Percentiles rank a stretch among this genome's conserved stretches.
phyloP scores from a whole-genome alignment of 2,888 invertebrate species.

The Mechanitis messenoides region DNA sequence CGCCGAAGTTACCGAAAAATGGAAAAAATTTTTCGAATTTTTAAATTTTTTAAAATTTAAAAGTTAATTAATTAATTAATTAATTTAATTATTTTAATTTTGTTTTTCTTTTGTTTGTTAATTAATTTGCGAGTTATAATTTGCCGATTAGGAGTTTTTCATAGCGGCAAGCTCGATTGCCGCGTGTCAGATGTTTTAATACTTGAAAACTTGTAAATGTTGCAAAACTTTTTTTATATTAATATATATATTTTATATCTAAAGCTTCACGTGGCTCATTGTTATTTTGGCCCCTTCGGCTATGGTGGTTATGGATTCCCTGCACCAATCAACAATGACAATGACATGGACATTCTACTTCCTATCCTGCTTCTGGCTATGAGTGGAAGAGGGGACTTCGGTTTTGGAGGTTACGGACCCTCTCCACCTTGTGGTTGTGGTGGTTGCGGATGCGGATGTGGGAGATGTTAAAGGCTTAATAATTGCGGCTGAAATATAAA shows the following conservation, averaged over 20 bases:
- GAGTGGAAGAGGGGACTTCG: conserved; percentile 30
- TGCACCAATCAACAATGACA: conserved; percentile 27
- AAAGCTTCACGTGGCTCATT: conserved; percentile 43
- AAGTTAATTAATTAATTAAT: too few species aligned
- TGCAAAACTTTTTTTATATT: too few species aligned
- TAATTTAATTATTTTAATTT: too few species aligned
- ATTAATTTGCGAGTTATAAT: too few species aligned
- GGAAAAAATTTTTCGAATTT: too few species aligned
- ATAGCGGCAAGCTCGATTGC: too few species aligned
- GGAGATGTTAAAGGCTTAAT: background rate
- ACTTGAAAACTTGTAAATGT: too few species aligned
- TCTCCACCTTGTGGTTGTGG: conserved; percentile 28
- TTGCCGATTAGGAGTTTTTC: too few species aligned
- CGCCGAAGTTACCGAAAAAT: too few species aligned
- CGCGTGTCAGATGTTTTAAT: too few species aligned
- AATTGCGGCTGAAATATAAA: conserved; percentile 9
- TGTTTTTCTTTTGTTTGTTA: too few species aligned
- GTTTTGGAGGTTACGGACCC: conserved; percentile 29
- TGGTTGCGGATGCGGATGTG: conserved; percentile 30
- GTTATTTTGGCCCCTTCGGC: conserved; percentile 30
- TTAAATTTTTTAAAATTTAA: too few species aligned
- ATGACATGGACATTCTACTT: conserved; percentile 41
- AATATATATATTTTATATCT: conserved; percentile 4
- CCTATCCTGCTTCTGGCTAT: conserved; percentile 42
- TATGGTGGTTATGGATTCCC: conserved; percentile 29